Conservation (phyloP, 2,113 vertebrate species). For the Mesoclemmys tuberculata region DNA sequence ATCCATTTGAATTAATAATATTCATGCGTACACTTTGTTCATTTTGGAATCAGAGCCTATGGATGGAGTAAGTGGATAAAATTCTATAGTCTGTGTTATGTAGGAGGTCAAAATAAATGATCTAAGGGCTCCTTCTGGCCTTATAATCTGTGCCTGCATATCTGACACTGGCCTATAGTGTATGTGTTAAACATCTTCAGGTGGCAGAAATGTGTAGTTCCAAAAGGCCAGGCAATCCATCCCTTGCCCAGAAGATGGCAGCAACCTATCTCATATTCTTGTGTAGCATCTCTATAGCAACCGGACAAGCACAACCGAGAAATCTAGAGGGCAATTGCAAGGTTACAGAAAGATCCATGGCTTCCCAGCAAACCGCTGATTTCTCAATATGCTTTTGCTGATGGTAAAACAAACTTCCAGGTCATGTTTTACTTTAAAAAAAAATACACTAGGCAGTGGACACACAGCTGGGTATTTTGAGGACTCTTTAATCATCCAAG, state of each 20-base stretch:
- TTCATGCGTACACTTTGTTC: fast-evolving
- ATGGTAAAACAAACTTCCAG: fast-evolving
- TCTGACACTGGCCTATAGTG: background rate
- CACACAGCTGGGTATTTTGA: fast-evolving
- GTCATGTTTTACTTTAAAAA: background rate
- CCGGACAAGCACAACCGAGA: background rate
- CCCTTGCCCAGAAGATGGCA: conserved; percentile 67
- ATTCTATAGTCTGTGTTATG: background rate
- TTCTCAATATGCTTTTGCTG: background rate
- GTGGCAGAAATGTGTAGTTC: background rate
- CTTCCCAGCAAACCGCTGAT: background rate
- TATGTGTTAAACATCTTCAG: background rate
- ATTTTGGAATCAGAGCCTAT: background rate
- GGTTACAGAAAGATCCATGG: background rate
- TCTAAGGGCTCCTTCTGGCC: background rate
- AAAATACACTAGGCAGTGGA: background rate
- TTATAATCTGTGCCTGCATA: background rate
- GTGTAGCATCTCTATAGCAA: background rate
- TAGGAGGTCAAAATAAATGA: background rate
- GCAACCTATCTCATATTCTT: conserved; percentile 28
- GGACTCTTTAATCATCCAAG: fast-evolving
- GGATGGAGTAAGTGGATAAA: background rate
- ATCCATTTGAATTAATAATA: fast-evolving
- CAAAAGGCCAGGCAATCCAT: fast-evolving
- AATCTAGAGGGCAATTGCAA: background rate